Conservation (phyloP, 2,888 invertebrate genomes). For the Gandaritis pyraliata region DNA sequence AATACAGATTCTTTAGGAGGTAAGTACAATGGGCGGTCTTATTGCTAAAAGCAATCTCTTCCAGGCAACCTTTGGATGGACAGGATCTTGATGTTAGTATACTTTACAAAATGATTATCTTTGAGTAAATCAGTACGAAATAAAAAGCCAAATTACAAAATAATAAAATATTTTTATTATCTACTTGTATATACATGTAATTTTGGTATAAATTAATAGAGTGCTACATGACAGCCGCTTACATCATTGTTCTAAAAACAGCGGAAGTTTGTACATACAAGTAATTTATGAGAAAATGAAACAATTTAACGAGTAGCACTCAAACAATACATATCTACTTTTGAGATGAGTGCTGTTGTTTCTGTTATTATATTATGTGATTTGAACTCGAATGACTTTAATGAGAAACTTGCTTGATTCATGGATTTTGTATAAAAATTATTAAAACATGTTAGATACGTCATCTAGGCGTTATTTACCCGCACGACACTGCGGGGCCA, state of each 20-base stretch:
- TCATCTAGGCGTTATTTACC: constrained; percentile 3
- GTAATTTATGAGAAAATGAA: not conserved
- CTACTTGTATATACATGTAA: constrained; percentile 45
- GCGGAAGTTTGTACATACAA: not conserved
- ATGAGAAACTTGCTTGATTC: constrained; percentile 1
- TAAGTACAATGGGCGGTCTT: too few relatives aligned
- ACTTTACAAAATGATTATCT: not conserved
- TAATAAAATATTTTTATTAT: constrained; percentile 69
- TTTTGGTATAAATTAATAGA: constrained; percentile 72
- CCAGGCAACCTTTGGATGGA: too few relatives aligned
- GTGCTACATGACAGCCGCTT: constrained; percentile 56
- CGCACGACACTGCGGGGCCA: constrained; percentile 1
- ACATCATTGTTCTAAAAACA: constrained; percentile 2
- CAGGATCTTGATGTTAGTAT: too few relatives aligned
- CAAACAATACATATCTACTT: constrained; percentile 1
- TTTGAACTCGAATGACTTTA: not conserved
- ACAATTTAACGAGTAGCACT: constrained; percentile 9
- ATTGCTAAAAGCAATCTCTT: too few relatives aligned
- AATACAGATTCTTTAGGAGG: too few relatives aligned
- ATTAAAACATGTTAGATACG: not conserved
- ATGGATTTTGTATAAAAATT: not conserved
- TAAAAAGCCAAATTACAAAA: constrained; percentile 61
- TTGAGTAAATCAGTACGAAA: constrained; percentile 25
- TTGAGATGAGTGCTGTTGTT: not conserved
- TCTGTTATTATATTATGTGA: not conserved